Conservation (phyloP, 1,140 invertebrate genomes). For the Drosophila erecta region DNA sequence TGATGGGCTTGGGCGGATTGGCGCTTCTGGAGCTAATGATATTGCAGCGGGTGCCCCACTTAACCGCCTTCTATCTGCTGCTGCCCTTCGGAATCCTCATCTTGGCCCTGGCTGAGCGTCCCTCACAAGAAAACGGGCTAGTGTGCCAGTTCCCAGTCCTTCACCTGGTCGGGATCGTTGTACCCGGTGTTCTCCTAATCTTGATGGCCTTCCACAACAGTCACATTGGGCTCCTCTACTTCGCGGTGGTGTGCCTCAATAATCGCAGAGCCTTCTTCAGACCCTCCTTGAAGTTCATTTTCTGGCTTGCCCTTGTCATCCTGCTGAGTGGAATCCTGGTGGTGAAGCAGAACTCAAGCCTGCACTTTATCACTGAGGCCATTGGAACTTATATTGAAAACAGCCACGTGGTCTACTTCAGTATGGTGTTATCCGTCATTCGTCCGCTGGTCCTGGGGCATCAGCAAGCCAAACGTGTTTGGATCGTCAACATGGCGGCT, state of each 20-base stretch:
- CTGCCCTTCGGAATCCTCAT: conserved; percentile 61
- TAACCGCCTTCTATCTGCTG: conserved; percentile 63
- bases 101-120: conserved; percentile 40
- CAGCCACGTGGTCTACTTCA: conserved; percentile 85
- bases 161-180: conserved; percentile 25
- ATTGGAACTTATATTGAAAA: conserved; percentile 38
- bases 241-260: conserved; percentile 16
- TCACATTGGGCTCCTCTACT: conserved; percentile 49
- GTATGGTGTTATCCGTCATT: conserved; percentile 52
- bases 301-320: conserved; percentile 45
- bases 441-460: conserved; percentile 54
- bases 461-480: conserved; percentile 21
- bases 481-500: conserved; percentile 37
- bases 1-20: conserved; percentile 15
- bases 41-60: conserved; percentile 52
- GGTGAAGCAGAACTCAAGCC: conserved; percentile 82
- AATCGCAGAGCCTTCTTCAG: conserved; percentile 34
- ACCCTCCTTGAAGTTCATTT: conserved; percentile 37
- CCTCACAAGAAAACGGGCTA: not conserved
- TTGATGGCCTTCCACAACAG: conserved; percentile 29
- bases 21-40: conserved; percentile 13
- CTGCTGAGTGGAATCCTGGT: conserved; percentile 87
- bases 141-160: not conserved
- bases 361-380: conserved; percentile 36
- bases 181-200: conserved; percentile 67